Percentiles rank a stretch among this genome's conserved stretches.
Conservation (phyloP, 2,888 invertebrate species). For the Notodonta dromedarius region DNA sequence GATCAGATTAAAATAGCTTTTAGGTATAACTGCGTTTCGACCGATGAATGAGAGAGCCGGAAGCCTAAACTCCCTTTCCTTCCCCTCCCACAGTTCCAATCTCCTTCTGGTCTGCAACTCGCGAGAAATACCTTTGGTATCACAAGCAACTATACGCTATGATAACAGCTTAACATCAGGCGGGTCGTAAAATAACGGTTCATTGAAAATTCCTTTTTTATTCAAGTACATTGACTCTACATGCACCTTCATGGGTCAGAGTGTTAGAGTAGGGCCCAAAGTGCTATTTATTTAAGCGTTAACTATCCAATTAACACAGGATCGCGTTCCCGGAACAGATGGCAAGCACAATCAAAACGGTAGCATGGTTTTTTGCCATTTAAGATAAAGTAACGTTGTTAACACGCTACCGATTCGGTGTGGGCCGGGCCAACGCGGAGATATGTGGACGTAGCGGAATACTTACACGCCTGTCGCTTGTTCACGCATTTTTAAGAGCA, state of each 20-base stretch:
- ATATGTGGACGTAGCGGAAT: conserved; percentile 24
- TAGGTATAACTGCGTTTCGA: too few species aligned
- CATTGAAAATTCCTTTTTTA: too few species aligned
- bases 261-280: neutral
- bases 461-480: conserved; percentile 12
- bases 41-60: too few species aligned
- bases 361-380: conserved; percentile 54
- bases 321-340: conserved; percentile 74
- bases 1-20: too few species aligned
- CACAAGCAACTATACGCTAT: too few species aligned
- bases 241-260: conserved; percentile 8
- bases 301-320: conserved; percentile 71
- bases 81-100: too few species aligned
- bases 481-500: neutral
- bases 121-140: too few species aligned
- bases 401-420: conserved; percentile 70
- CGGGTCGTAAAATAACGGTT: too few species aligned
- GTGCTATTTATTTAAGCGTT: conserved; percentile 73
- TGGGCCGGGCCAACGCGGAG: conserved; percentile 48
- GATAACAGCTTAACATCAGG: too few species aligned
- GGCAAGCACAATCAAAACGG: conserved; percentile 71
- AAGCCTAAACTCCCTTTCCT: too few species aligned
- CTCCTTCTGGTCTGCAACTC: too few species aligned
- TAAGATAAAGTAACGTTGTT: conserved; percentile 31
- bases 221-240: conserved; percentile 4